A percentile compares a stretch with the other conserved stretches of the same genome.
Evolutionary conservation across 2,113 vertebrate species (phyloP).

Genomic region (Chionodraco myersi): DNA sequence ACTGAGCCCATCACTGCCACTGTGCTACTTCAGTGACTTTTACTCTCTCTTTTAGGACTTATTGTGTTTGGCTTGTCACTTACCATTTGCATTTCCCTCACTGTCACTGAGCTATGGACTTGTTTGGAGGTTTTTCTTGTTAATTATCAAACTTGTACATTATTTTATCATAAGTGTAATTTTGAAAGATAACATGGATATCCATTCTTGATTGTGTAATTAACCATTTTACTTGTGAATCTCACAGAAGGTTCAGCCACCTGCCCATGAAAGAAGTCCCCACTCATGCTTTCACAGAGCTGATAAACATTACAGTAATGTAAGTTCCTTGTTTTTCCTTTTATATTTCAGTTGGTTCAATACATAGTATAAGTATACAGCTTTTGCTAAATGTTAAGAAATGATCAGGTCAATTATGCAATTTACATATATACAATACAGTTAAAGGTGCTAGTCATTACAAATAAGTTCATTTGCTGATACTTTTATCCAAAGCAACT

Average conservation of each 20-base stretch:
- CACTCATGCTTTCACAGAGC: conserved; percentile 88
- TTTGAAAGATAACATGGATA: background rate
- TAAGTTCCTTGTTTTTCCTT: conserved; percentile 79
- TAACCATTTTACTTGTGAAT: conserved; percentile 27
- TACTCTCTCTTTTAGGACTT: background rate
- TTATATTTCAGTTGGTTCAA: background rate
- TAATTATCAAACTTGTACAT: no score
- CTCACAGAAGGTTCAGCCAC: conserved; percentile 86
- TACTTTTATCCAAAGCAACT: no score
- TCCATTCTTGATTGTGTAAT: background rate
- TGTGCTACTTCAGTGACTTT: background rate
- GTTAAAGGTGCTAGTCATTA: background rate
- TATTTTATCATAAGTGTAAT: background rate
- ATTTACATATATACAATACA: background rate
- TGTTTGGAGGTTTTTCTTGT: no score
- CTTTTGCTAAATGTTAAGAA: background rate
- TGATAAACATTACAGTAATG: conserved; percentile 88
- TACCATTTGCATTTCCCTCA: background rate
- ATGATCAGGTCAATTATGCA: background rate
- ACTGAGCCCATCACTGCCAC: background rate
- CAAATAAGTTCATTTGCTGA: no score
- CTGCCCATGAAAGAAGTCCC: conserved; percentile 87
- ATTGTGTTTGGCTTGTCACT: background rate
- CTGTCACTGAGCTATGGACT: background rate
- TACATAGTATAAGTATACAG: background rate